These are phyloP conservation scores for Argya squamiceps DNA, from an alignment of 2,797 vertebrate genomes.

Conservation along the genomic window DNA sequence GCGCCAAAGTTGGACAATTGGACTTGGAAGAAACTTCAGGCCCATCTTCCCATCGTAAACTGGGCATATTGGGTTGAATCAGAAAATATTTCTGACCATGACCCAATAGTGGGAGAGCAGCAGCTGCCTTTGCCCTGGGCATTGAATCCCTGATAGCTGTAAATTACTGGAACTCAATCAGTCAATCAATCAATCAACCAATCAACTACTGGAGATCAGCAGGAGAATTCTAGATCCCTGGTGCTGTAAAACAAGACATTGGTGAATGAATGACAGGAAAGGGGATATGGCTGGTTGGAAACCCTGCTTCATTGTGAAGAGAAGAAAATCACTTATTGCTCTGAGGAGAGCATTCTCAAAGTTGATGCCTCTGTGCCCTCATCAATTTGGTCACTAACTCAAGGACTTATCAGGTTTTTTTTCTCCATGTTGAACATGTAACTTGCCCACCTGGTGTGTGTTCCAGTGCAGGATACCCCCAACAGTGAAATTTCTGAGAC, in stretches of 20 bases:
- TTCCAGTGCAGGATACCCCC: neutral
- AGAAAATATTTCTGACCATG: neutral
- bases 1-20: neutral
- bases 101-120: neutral
- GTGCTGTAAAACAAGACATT: neutral
- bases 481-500: neutral
- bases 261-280: neutral
- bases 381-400: neutral
- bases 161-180: neutral
- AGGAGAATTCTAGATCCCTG: neutral
- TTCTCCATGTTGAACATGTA: neutral
- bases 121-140: neutral
- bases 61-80: neutral
- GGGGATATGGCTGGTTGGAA: neutral
- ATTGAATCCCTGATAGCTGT: neutral
- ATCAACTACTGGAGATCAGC: neutral
- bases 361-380: rapidly evolving
- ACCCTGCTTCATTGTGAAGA: rapidly evolving
- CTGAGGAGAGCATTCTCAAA: neutral
- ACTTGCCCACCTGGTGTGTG: neutral
- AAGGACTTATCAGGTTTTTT: neutral
- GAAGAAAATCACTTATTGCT: neutral
- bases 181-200: neutral
- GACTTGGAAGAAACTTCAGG: neutral
- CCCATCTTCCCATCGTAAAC: neutral